These are phyloP conservation scores for Microtus richardsoni DNA, from an alignment of 2,113 vertebrate genomes.

Conservation along the genomic window DNA sequence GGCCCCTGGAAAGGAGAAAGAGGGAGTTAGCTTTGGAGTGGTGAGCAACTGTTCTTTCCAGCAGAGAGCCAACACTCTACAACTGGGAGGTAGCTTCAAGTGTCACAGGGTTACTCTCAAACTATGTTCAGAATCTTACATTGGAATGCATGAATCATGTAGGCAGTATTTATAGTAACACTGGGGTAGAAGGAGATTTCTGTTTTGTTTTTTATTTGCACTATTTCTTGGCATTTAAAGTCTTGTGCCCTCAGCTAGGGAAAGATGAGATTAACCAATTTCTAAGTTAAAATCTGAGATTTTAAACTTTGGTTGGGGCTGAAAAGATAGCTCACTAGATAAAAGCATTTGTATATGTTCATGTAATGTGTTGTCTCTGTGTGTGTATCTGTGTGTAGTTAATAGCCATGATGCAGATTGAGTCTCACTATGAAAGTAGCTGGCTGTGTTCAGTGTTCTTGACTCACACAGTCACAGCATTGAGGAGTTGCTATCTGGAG, in stretches of 20 bases:
- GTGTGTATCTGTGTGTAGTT: neutral
- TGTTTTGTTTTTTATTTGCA: constrained; percentile 30
- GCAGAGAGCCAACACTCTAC: neutral
- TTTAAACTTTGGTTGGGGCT: neutral
- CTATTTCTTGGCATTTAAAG: neutral
- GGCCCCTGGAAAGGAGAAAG: neutral
- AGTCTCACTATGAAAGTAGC: neutral
- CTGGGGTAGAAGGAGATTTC: neutral
- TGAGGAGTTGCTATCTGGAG: neutral
- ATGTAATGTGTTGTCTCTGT: neutral
- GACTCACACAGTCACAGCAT: neutral
- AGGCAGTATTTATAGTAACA: neutral
- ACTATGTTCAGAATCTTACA: neutral
- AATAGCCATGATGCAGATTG: neutral
- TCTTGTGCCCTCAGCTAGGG: neutral
- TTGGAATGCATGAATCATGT: neutral
- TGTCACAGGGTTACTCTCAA: neutral
- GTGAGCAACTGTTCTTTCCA: neutral
- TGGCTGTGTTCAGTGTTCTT: neutral
- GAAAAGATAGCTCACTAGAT: neutral
- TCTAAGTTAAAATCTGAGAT: constrained; percentile 34
- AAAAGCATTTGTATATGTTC: neutral
- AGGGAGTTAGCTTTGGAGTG: neutral
- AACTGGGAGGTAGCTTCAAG: neutral
- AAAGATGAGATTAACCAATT: neutral